Evolutionary conservation across 1,140 invertebrate species (phyloP), one percentile per base, ranked within the genome.

Genomic region (Archivesica marissinica): DNA sequence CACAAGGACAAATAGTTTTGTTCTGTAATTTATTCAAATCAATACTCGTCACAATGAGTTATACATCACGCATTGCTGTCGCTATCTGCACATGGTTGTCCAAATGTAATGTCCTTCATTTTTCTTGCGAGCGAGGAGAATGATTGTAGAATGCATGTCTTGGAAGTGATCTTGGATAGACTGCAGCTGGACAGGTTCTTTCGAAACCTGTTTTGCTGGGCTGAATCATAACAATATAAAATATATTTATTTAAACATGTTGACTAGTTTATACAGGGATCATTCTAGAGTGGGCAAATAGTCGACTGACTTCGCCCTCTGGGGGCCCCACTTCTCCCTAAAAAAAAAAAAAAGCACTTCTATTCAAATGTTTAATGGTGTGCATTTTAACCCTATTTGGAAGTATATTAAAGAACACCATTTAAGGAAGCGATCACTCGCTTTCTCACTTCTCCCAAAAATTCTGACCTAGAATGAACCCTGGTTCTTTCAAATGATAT

Each of bases 81-180:
- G n/a, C n/a, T n/a, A n/a, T n/a, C n/a, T 2, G 6, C 11, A 72
- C 80, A 74, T 17, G 28, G 9, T 52, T 59, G n/a, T 44, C 50
- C 44, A 28, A 83, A 41, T 11, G 33, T 74, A 13, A 83, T 38
- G 38, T 44, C 41, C 25, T 75, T 52, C 54, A 83, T 54, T n/a
- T 54, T 56, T 1, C 68, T 52, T 1, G 68, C 68, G 0, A 54
- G 39, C 17, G 44, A 52, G 15, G 68, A 30, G 28, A 83, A 83
- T 7, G 70, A 66, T 35, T 83, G 68, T n/a, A 83, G 74, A 30
- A 83, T 23, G 25, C 80, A 83, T 9, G 64, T 33, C 33, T 11
- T n/a, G 3, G 80, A 39, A 1, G 44, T 47, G 4, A 75, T 50
- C 41, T 15, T 41, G 44, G 70, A 39, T 20, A 35, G 35, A 28